A percentile compares a stretch with the other conserved stretches of the same genome.
Evolutionary conservation across 2,113 vertebrate species (phyloP).

Genomic region (Sialia sialis): DNA sequence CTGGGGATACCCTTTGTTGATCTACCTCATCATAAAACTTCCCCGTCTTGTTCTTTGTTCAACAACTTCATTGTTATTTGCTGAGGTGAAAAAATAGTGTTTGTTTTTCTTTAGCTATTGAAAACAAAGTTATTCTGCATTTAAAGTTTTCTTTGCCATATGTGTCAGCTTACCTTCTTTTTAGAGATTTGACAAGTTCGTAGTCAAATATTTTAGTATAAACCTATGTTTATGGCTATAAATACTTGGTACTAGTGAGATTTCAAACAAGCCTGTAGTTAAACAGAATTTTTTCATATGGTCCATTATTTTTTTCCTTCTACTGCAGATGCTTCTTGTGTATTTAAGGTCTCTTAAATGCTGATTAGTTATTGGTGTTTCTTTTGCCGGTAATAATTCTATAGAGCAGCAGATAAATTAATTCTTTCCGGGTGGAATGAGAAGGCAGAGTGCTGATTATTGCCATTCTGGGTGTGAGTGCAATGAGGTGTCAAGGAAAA

Average conservation of each 20-base stretch:
- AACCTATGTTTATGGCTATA: background rate
- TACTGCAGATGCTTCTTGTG: background rate
- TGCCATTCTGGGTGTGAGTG: background rate
- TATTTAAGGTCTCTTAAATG: background rate
- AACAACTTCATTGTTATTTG: background rate
- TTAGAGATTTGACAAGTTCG: background rate
- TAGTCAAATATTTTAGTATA: background rate
- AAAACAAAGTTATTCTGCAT: background rate
- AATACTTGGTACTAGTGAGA: background rate
- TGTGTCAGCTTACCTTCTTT: background rate
- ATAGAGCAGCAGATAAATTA: background rate
- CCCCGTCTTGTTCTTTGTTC: background rate
- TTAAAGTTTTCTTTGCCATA: background rate
- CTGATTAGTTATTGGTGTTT: background rate
- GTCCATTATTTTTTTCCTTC: background rate
- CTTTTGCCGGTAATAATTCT: constrained; percentile 22
- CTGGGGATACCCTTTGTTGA: background rate
- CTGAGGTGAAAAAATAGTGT: background rate
- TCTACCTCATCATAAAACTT: background rate
- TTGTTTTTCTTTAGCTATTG: background rate
- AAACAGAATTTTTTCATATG: background rate
- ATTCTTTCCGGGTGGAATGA: constrained; percentile 5
- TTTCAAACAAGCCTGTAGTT: background rate
- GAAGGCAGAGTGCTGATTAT: background rate
- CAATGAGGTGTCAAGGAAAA: constrained; percentile 33